Evolutionary conservation across 2,888 invertebrate species (phyloP).

Genomic region (Thysanoteuthis rhombus): DNA sequence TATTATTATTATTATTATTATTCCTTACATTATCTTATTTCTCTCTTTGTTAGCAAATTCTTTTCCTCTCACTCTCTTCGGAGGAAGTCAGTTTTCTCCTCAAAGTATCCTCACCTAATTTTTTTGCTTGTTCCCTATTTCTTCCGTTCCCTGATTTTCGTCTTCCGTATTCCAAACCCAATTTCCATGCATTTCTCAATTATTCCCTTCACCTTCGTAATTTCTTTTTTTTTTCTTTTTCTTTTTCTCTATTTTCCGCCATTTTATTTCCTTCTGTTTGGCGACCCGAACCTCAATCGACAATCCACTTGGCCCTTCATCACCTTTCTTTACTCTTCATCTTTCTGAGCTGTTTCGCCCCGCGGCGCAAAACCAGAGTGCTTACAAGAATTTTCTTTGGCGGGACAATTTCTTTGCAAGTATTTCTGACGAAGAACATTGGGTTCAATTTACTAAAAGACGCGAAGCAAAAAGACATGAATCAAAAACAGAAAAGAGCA

Average conservation of each 20-base stretch:
- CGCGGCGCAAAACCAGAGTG: not conserved
- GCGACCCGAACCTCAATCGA: not conserved
- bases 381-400: not conserved
- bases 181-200: not conserved
- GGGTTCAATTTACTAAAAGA: not conserved
- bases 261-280: not conserved
- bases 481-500: not conserved
- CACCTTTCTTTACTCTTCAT: slow-evolving; percentile 12
- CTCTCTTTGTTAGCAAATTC: not conserved
- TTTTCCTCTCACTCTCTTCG: no score
- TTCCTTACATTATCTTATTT: no score
- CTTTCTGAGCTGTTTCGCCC: not conserved
- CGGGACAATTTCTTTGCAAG: not conserved
- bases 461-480: not conserved
- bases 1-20: no score
- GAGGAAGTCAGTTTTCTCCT: no score
- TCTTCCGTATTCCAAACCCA: not conserved
- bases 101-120: not conserved
- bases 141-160: no score
- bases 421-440: not conserved
- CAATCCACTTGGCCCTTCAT: slow-evolving; percentile 12
- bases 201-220: not conserved
- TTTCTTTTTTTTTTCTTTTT: no score
- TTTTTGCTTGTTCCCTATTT: not conserved
- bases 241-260: not conserved